Evolutionary conservation across 2,888 invertebrate genomes (phyloP).

Genomic region (Tachina grossa): DNA sequence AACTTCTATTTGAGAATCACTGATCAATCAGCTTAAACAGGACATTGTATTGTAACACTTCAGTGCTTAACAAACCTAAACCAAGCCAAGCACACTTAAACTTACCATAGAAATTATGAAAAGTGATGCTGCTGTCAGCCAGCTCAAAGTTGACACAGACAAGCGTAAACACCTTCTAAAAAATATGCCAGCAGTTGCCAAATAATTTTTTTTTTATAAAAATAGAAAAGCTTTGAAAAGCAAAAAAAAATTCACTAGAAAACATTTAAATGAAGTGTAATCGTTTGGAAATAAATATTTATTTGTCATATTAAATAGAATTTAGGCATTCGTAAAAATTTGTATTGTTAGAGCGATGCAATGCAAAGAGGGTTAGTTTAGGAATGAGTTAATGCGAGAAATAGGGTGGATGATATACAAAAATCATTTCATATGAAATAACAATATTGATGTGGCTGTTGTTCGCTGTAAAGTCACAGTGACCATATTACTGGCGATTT

Average conservation of each 20-base stretch:
- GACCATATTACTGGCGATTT: slow-evolving; percentile 39
- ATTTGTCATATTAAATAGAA: slow-evolving; percentile 50
- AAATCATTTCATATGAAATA: not conserved
- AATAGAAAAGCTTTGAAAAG: slow-evolving; percentile 38
- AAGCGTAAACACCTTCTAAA: slow-evolving; percentile 19
- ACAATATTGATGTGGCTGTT: slow-evolving; percentile 5
- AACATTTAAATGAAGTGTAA: slow-evolving; percentile 40
- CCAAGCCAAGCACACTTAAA: not conserved
- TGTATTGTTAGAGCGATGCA: no score
- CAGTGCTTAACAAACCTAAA: not conserved
- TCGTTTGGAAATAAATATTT: slow-evolving; percentile 70
- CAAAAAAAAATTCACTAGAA: not conserved
- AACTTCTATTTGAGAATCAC: slow-evolving; percentile 8
- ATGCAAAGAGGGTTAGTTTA: slow-evolving; percentile 18
- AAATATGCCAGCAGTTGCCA: not conserved
- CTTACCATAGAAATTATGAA: not conserved
- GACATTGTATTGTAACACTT: no score
- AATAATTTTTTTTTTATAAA: not conserved
- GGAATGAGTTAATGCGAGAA: not conserved
- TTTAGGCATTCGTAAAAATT: slow-evolving; percentile 27
- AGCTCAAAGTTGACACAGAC: not conserved
- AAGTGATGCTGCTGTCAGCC: slow-evolving; percentile 4
- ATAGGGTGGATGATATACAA: slow-evolving; percentile 18
- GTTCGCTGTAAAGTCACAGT: slow-evolving; percentile 12
- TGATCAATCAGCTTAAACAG: slow-evolving; percentile 4